These are phyloP conservation scores for Thyatira batis DNA, from an alignment of 2,888 invertebrate genomes.

Conservation along the genomic window DNA sequence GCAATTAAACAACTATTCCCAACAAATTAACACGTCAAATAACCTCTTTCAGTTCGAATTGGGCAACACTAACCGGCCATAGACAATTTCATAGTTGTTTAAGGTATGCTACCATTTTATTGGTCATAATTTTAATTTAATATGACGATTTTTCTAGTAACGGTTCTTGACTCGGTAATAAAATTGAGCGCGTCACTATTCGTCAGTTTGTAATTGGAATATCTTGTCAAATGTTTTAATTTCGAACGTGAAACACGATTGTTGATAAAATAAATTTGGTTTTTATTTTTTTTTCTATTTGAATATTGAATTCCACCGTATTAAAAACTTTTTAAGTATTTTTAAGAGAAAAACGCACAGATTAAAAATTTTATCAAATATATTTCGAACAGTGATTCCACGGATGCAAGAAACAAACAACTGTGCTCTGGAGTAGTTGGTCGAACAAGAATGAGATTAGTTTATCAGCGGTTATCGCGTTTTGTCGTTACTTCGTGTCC, in stretches of 20 bases:
- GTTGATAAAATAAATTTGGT: neutral
- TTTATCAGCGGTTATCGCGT: constrained; percentile 74
- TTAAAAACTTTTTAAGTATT: neutral
- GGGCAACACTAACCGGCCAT: constrained; percentile 24
- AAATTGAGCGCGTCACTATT: neutral
- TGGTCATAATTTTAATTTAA: constrained; percentile 8
- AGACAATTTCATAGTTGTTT: constrained; percentile 10
- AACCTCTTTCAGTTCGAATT: constrained; percentile 1
- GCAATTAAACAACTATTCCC: constrained; percentile 53
- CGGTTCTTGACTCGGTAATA: constrained; percentile 2
- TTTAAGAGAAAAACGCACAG: constrained; percentile 4
- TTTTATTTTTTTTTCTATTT: constrained; percentile 10
- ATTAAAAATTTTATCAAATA: constrained; percentile 5
- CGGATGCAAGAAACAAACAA: constrained; percentile 62
- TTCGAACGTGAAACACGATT: constrained; percentile 11
- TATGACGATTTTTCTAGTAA: constrained; percentile 2
- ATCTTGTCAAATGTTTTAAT: constrained; percentile 5
- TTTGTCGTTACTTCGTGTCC: constrained; percentile 70
- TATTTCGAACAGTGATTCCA: constrained; percentile 20
- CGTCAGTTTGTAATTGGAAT: neutral
- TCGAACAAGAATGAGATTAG: constrained; percentile 74
- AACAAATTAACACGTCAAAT: constrained; percentile 54
- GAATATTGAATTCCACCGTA: constrained; percentile 9
- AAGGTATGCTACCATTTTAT: constrained; percentile 14
- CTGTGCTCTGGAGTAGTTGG: constrained; percentile 58